Evolutionary conservation across 2,113 vertebrate genomes (phyloP), one percentile per base, ranked within the genome.

Genomic region (Casuarius casuarius): DNA sequence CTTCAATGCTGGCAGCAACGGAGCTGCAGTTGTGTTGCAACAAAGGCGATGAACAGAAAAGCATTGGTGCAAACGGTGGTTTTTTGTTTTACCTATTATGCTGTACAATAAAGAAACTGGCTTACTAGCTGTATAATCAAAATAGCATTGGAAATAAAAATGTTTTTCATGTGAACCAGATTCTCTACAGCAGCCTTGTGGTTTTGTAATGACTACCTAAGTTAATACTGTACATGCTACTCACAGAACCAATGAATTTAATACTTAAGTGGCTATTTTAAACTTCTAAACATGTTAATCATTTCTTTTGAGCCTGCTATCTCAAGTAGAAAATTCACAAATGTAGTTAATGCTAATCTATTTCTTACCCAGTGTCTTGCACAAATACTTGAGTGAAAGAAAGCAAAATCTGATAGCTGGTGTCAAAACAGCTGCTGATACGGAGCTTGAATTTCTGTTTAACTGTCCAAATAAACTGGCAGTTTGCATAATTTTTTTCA

Each of bases 341-440:
- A 16, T 7, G 15, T 31, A 35, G 40, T 29, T 93, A 38, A 71
- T 82, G 49, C 56, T 79, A 12, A 56, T 79, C 40, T 35, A 7
- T 79, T 88, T 82, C 65, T 88, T 86, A 26, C 21, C 21, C 18
- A 59, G 46, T 61, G 48, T 91, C 16, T 58, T 86, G 28, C 62
- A 89, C 46, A 72, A 72, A 67, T 38, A 52, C 35, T 74, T 40
- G 31, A 58, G 35, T 42, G 76, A 52, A 93, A 75, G 46, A 71
- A 56, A 20, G 48, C 5, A 59, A n/a, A 73, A 65, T 17, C 28
- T 68, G 38, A 66, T 63, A 61, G 56, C 76, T 90, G 25, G 12
- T 92, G 52, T 84, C 79, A 31, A 44, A 89, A 87, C 22, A 84
- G 38, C 56, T 96, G 51, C 80, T 89, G 46, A 23, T 90, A 56